phyloP scores from a whole-genome alignment of 2,797 vertebrate genomes.

The Hyperoplus immaculatus region DNA sequence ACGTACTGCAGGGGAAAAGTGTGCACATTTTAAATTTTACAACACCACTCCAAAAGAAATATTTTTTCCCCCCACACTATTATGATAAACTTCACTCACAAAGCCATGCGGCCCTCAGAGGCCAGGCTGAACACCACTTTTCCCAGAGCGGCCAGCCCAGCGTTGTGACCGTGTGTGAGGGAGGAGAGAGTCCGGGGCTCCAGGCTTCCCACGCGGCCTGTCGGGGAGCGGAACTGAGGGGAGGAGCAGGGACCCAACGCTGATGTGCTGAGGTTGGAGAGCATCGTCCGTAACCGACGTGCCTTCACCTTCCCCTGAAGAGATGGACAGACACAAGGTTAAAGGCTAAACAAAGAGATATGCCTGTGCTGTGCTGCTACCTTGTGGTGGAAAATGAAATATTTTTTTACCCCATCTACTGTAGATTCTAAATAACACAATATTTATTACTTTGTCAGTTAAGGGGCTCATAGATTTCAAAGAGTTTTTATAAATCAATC shows the following conservation, averaged over 20 bases:
- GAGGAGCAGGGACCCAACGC: constrained; percentile 89
- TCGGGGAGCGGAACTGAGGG: constrained; percentile 86
- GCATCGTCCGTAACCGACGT: constrained; percentile 89
- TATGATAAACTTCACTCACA: constrained; percentile 84
- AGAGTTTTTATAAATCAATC: neutral
- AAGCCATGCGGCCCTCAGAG: constrained; percentile 91
- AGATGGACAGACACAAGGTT: constrained; percentile 10
- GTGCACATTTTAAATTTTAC: neutral
- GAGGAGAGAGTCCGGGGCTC: constrained; percentile 81
- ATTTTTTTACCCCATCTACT: too few species aligned
- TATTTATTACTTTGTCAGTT: neutral
- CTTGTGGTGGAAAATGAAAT: constrained; percentile 48
- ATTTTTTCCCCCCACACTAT: neutral
- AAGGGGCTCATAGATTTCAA: neutral
- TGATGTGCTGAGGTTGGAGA: constrained; percentile 86
- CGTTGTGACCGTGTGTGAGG: constrained; percentile 86
- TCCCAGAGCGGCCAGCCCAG: constrained; percentile 87
- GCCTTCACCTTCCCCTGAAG: constrained; percentile 92
- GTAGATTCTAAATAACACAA: too few species aligned
- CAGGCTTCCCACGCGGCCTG: constrained; percentile 85
- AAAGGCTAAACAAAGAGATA: neutral
- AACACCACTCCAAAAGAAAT: neutral
- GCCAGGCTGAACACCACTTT: constrained; percentile 95
- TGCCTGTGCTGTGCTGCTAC: constrained; percentile 60
- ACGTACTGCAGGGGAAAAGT: constrained; percentile 83